These are phyloP conservation scores for Anoura caudifer DNA, from an alignment of 2,113 vertebrate genomes.

Conservation along the genomic window DNA sequence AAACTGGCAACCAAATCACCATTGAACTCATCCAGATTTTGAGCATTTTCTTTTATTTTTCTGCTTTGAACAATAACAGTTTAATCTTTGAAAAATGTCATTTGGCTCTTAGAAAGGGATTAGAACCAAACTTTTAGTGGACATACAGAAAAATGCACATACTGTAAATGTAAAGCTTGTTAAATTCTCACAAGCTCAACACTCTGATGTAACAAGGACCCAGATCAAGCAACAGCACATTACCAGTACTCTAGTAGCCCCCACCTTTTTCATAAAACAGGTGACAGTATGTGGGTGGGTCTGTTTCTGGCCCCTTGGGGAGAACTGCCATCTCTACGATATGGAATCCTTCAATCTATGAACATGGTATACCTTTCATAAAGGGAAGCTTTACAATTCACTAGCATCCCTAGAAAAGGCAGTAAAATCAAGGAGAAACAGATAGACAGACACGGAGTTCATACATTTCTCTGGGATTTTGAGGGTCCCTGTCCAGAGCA, in stretches of 20 bases:
- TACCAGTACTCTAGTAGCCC: not conserved
- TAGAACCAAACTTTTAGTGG: not conserved
- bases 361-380: slow-evolving; percentile 37
- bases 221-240: not conserved
- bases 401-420: not conserved
- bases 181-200: not conserved
- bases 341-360: not conserved
- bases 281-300: not conserved
- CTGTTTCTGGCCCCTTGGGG: not conserved
- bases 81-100: slow-evolving; percentile 54
- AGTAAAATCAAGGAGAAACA: slow-evolving; percentile 4
- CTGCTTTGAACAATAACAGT: not conserved
- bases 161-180: not conserved
- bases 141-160: not conserved
- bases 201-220: slow-evolving; percentile 12
- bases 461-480: not conserved
- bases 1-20: not conserved
- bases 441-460: not conserved
- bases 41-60: slow-evolving; percentile 29
- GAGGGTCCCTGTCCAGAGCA: not conserved
- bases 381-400: slow-evolving; percentile 8
- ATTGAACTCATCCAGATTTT: slow-evolving; percentile 5
- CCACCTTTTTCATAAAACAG: not conserved
- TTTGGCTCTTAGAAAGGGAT: not conserved
- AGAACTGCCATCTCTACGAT: not conserved